phyloP scores from a whole-genome alignment of 1,140 invertebrate genomes.

The Acromyrmex echinatior region DNA sequence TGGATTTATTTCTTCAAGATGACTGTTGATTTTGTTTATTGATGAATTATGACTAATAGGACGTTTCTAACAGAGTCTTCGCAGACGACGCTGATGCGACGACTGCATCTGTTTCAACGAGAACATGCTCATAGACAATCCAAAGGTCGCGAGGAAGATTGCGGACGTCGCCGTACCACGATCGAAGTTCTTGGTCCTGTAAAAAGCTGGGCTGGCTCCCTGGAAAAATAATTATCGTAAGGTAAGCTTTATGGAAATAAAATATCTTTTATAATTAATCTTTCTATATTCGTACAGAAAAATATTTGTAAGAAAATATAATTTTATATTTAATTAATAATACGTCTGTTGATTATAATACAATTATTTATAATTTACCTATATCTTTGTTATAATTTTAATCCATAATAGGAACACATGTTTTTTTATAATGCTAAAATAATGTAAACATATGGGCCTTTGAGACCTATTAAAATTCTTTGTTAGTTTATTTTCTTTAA shows the following conservation, averaged over 20 bases:
- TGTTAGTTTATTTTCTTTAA: too few species aligned
- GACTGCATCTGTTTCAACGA: conserved; percentile 83
- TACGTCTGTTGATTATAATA: not conserved
- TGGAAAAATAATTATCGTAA: conserved; percentile 12
- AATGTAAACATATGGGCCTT: too few species aligned
- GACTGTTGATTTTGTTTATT: not conserved
- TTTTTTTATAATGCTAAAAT: too few species aligned
- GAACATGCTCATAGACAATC: conserved; percentile 83
- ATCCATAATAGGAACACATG: too few species aligned
- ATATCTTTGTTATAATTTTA: not conserved
- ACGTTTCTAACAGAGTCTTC: conserved; percentile 33
- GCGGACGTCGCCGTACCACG: conserved; percentile 78
- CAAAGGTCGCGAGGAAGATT: conserved; percentile 81
- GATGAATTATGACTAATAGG: not conserved
- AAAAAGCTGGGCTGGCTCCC: conserved; percentile 65
- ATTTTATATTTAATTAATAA: not conserved
- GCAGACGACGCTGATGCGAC: conserved; percentile 73
- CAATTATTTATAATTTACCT: not conserved
- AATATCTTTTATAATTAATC: not conserved
- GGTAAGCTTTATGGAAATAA: not conserved
- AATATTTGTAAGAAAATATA: not conserved
- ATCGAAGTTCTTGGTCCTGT: conserved; percentile 69
- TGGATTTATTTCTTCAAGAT: conserved; percentile 13
- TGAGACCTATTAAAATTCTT: too few species aligned
- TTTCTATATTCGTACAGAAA: not conserved